A percentile compares a stretch with the other conserved stretches of the same genome.
phyloP scores from a whole-genome alignment of 2,113 vertebrate species.

The Passer montanus region DNA sequence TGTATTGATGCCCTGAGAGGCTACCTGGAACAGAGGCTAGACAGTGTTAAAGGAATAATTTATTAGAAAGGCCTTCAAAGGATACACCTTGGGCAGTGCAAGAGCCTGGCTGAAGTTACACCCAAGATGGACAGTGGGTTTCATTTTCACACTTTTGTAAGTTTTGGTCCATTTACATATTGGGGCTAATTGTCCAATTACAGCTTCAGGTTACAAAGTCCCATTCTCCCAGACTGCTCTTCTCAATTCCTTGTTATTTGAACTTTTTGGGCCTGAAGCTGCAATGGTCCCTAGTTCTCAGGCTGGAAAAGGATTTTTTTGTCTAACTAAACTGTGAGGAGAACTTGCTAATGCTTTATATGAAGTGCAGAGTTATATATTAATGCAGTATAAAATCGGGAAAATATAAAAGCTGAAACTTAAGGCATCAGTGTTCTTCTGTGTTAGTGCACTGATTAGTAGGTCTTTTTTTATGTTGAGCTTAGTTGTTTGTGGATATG shows the following conservation, averaged over 20 bases:
- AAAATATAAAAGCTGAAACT: not conserved
- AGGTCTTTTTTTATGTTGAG: not conserved
- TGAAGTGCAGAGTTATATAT: not conserved
- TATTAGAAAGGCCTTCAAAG: not conserved
- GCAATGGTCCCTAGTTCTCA: fast-evolving
- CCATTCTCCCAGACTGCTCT: not conserved
- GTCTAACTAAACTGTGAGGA: not conserved
- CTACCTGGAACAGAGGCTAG: not conserved
- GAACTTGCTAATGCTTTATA: not conserved
- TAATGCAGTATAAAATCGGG: not conserved
- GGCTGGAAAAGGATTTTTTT: not conserved
- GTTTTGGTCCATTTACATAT: not conserved
- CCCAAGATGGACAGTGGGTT: not conserved
- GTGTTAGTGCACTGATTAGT: not conserved
- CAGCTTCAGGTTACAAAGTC: not conserved
- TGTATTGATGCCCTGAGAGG: not conserved
- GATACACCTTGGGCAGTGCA: not conserved
- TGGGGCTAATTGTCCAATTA: not conserved
- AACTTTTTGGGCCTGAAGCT: not conserved
- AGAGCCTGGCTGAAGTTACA: not conserved
- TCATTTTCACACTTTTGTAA: not conserved
- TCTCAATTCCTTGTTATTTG: not conserved
- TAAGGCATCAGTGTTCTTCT: not conserved
- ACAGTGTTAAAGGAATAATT: not conserved
- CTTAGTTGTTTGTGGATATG: not conserved